Conservation (phyloP, 2,888 invertebrate species). For the Clanis bilineata region DNA sequence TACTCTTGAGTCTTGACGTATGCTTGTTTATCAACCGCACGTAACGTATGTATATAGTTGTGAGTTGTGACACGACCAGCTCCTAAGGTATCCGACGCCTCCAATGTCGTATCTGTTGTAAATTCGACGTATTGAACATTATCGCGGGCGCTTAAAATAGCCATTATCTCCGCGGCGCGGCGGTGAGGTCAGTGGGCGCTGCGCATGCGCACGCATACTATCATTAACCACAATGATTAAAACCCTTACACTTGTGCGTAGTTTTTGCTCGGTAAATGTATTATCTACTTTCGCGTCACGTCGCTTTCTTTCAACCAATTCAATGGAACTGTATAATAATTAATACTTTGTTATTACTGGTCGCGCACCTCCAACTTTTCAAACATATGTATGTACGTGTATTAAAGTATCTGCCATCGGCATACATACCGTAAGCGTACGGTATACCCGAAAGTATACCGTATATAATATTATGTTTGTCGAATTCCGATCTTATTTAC, state of each 20-base stretch:
- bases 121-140: slow-evolving; percentile 68
- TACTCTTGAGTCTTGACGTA: background rate
- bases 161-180: slow-evolving; percentile 73
- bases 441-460: no score
- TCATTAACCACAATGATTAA: slow-evolving; percentile 67
- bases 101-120: slow-evolving; percentile 66
- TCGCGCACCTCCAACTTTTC: no score
- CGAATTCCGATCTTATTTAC: no score
- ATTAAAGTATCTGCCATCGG: no score
- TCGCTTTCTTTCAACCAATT: slow-evolving; percentile 28
- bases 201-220: slow-evolving; percentile 57
- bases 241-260: slow-evolving; percentile 51
- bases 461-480: no score
- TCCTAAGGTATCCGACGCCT: slow-evolving; percentile 64
- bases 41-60: no score
- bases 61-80: slow-evolving; percentile 48
- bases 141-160: slow-evolving; percentile 75
- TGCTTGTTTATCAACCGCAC: slow-evolving; percentile 23
- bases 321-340: slow-evolving; percentile 27
- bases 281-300: slow-evolving; percentile 37
- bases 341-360: background rate
- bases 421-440: no score
- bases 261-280: slow-evolving; percentile 50
- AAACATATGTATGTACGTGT: no score
- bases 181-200: slow-evolving; percentile 78